Evolutionary conservation across 2,797 vertebrate genomes (phyloP).

Genomic region (Ibycter americanus): DNA sequence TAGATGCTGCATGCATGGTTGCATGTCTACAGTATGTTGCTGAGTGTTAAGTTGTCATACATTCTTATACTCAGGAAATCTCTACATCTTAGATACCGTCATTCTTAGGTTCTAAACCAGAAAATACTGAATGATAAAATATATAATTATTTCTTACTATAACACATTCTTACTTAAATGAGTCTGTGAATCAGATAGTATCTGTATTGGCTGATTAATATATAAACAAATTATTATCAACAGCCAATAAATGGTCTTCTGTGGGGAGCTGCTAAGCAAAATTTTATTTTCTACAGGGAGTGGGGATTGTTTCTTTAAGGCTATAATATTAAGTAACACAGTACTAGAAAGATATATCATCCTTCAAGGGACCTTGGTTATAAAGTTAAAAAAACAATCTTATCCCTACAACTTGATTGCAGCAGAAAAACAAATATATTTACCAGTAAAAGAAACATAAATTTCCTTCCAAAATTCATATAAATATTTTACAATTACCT

Average conservation of each 20-base stretch:
- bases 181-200: not conserved
- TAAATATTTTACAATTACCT: conserved; percentile 75
- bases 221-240: not conserved
- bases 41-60: not conserved
- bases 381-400: conserved; percentile 61
- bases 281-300: not conserved
- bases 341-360: conserved; percentile 37
- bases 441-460: conserved; percentile 62
- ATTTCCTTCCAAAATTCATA: conserved; percentile 59
- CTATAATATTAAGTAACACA: conserved; percentile 45
- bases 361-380: conserved; percentile 71
- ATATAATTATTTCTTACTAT: not conserved
- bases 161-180: not conserved
- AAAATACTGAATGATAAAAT: not conserved
- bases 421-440: conserved; percentile 61
- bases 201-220: not conserved
- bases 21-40: not conserved
- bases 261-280: not conserved
- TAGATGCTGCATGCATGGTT: not conserved
- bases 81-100: not conserved
- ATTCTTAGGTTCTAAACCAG: not conserved
- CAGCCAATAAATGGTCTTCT: not conserved
- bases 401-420: not conserved
- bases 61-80: not conserved
- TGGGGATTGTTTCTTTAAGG: conserved; percentile 17